Evolutionary conservation across 1,140 invertebrate genomes (phyloP), one percentile per base, ranked within the genome.

Genomic region (Megathymus violae): DNA sequence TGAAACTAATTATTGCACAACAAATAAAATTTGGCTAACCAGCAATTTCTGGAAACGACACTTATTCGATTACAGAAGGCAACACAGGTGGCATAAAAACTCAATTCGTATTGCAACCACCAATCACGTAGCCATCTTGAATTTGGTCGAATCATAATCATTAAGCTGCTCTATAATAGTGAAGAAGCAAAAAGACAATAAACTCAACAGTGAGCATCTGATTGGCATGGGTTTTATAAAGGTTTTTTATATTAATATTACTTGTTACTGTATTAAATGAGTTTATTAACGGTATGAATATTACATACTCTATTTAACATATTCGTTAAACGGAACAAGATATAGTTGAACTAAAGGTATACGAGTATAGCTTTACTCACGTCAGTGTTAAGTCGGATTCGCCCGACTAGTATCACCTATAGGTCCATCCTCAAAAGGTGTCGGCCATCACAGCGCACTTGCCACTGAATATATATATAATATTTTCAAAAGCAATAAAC

Each of bases 71-170:
- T 64, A 61, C 69, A 59, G 59, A 56, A 60, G 62, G 58, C n/a
- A 34, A n/a, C n/a, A 10, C 22, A 19, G 22, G 43, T 43, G 27
- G 11, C 19, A 31, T 14, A 51, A 62, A 68, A 60, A 19, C 41
- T 34, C 43, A 63, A 27, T 62, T 34, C 36, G 31, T 47, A 68
- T 51, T 61, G 62, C 61, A 74, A 74, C 72, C 69, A 68, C 68
- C 74, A 58, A 80, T 78, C 77, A 78, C 36, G 47, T 38, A 19
- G 43, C 52, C 68, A 47, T 67, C 67, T n/a, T 60, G 54, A 73
- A 74, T 70, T 74, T 48, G 52, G 59, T 56, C 51, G 62, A 80
- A 78, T 82, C 80, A 82, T 80, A 80, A 69, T 76, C 71, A 82
- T 85, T 82, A 85, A 17, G 10, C 34, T 43, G 14, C 40, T 31